Conservation (phyloP, 1,140 invertebrate species). For the Drosophila saltans region DNA sequence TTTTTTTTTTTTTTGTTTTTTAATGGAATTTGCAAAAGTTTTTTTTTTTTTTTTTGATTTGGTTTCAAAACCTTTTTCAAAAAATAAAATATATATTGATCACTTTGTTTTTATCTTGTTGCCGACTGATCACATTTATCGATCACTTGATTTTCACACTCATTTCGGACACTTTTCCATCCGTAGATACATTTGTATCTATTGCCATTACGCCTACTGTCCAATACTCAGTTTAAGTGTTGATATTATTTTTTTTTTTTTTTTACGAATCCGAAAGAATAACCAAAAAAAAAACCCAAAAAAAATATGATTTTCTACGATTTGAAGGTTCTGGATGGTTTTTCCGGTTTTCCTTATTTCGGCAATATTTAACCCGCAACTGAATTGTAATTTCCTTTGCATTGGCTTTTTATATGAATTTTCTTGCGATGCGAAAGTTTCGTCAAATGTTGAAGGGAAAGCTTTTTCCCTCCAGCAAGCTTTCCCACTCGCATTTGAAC, state of each 20-base stretch:
- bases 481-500: conserved; percentile 42
- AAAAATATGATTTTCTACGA: conserved; percentile 8
- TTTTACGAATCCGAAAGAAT: neutral
- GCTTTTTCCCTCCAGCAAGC: conserved; percentile 53
- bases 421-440: conserved; percentile 39
- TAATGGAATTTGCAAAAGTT: neutral
- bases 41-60: conserved; percentile 7
- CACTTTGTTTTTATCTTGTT: neutral
- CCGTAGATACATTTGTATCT: neutral
- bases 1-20: neutral
- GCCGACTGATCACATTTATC: neutral
- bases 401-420: conserved; percentile 68
- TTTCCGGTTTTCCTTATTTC: conserved; percentile 27
- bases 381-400: conserved; percentile 61
- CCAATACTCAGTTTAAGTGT: no score
- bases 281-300: neutral
- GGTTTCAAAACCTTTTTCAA: conserved; percentile 1
- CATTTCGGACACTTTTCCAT: neutral
- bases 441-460: conserved; percentile 63
- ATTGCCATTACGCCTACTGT: no score
- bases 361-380: conserved; percentile 70
- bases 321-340: conserved; percentile 18
- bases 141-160: neutral
- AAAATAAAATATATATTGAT: neutral
- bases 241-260: neutral